Percentiles rank a stretch among this genome's conserved stretches.
Evolutionary conservation across 2,888 invertebrate genomes (phyloP).

Genomic region (Cheilosia pagana): DNA sequence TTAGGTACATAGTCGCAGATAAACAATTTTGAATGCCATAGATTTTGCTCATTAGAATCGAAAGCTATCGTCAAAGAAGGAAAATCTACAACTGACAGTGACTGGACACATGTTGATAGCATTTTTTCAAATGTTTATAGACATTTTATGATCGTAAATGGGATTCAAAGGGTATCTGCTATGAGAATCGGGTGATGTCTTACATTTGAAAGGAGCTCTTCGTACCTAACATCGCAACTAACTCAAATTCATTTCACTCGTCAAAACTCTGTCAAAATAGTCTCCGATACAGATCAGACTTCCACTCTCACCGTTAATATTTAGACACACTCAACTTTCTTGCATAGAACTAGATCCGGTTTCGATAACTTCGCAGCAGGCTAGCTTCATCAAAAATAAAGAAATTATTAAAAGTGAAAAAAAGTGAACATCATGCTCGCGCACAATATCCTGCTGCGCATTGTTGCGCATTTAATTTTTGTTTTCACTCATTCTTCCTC

Average conservation of each 20-base stretch:
- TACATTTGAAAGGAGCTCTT: too few species aligned
- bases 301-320: constrained; percentile 5
- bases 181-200: too few species aligned
- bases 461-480: constrained; percentile 73
- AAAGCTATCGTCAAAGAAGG: too few species aligned
- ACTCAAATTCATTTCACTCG: neutral
- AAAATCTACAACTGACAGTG: too few species aligned
- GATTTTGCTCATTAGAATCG: too few species aligned
- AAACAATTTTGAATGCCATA: neutral
- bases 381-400: neutral
- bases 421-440: constrained; percentile 53
- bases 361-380: constrained; percentile 18
- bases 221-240: neutral
- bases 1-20: neutral
- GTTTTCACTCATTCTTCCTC: constrained; percentile 31
- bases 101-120: too few species aligned
- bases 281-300: neutral
- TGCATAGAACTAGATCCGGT: constrained; percentile 47
- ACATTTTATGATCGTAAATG: too few species aligned
- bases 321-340: constrained; percentile 7
- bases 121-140: too few species aligned
- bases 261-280: neutral
- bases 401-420: constrained; percentile 13
- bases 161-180: too few species aligned
- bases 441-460: constrained; percentile 63